Evolutionary conservation across 2,797 vertebrate genomes (phyloP).

Genomic region (Enteromius anoplus): DNA sequence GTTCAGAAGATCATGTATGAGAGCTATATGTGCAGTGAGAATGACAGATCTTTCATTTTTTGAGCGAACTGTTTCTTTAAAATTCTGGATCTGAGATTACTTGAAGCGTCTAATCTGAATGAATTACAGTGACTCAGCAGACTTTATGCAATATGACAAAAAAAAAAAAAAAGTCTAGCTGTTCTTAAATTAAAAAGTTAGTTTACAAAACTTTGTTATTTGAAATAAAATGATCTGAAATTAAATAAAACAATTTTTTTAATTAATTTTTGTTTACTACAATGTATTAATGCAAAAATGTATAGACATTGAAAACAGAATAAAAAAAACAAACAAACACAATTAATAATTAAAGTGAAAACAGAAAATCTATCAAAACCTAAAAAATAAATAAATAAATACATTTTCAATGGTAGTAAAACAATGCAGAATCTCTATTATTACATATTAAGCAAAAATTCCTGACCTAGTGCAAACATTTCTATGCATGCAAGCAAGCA

Average conservation of each 20-base stretch:
- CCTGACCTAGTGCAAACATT: not conserved
- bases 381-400: not conserved
- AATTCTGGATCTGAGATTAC: slow-evolving; percentile 11
- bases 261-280: not conserved
- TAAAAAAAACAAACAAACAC: not conserved
- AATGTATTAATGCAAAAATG: not conserved
- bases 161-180: not conserved
- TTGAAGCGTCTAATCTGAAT: slow-evolving; percentile 33
- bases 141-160: not conserved
- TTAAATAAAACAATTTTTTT: not conserved
- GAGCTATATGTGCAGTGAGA: not conserved
- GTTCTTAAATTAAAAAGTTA: not conserved
- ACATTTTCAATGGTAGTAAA: not conserved
- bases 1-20: not conserved
- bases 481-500: not conserved
- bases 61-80: not conserved
- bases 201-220: not conserved
- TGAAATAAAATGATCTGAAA: not conserved
- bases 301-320: not conserved
- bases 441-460: not conserved
- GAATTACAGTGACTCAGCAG: slow-evolving; percentile 52
- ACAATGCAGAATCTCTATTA: not conserved
- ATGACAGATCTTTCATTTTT: not conserved
- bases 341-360: not conserved
- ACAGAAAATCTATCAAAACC: not conserved